These are phyloP conservation scores for Pygoscelis antarcticus DNA, from an alignment of 2,113 vertebrate genomes.

Conservation along the genomic window DNA sequence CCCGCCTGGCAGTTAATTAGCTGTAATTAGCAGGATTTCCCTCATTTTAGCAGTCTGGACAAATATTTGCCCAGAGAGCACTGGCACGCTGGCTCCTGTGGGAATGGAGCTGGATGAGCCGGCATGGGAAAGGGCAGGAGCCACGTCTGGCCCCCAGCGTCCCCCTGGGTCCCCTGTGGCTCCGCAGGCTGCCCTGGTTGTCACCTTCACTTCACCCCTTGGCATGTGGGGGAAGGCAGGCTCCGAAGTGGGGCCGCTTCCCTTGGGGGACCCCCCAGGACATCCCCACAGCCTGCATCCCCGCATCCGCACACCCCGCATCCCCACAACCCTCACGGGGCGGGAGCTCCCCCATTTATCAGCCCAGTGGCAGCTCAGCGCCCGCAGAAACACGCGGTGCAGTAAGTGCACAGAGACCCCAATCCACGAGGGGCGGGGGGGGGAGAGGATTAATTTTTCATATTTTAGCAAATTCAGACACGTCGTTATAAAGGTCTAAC, in stretches of 20 bases:
- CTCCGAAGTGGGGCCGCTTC: background rate
- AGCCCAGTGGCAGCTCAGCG: background rate
- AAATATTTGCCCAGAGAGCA: background rate
- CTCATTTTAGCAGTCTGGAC: background rate
- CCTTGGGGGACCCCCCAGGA: background rate
- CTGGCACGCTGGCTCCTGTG: background rate
- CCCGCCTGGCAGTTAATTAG: background rate
- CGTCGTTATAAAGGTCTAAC: background rate
- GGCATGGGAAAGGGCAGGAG: background rate
- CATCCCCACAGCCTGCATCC: background rate
- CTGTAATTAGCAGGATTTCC: background rate
- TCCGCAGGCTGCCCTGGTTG: background rate
- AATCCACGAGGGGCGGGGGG: rapidly evolving
- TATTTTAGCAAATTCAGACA: background rate
- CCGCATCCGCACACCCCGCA: background rate
- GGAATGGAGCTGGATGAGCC: background rate
- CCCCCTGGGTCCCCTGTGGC: background rate
- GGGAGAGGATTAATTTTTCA: background rate
- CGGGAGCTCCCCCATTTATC: background rate
- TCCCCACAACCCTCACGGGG: rapidly evolving
- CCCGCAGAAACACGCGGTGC: background rate
- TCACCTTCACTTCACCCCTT: background rate
- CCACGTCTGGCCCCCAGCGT: rapidly evolving
- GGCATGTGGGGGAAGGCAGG: background rate
- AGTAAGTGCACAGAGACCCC: background rate